Evolutionary conservation across 2,113 vertebrate species (phyloP).

Genomic region (Tretioscincus oriximinensis): DNA sequence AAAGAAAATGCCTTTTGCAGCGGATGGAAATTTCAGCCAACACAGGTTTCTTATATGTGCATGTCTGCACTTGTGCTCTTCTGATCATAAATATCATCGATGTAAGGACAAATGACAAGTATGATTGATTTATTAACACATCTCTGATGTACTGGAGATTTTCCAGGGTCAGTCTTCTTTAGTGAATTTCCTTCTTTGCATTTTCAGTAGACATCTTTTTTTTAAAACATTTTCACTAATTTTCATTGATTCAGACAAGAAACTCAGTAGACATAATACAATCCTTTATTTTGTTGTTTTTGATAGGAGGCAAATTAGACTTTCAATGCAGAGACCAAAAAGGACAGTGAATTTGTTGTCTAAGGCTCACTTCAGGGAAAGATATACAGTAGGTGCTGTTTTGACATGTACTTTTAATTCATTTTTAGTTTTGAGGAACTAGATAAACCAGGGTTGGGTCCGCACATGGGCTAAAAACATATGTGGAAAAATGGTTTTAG

Average conservation of each 20-base stretch:
- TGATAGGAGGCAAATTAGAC: neutral
- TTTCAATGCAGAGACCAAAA: neutral
- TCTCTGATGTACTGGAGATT: slow-evolving; percentile 27
- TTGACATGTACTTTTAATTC: no score
- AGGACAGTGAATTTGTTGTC: neutral
- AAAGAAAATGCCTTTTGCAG: slow-evolving; percentile 46
- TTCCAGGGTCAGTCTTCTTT: neutral
- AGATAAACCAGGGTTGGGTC: no score
- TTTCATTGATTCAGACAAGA: neutral
- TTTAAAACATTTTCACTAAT: neutral
- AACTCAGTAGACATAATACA: neutral
- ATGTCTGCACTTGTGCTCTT: neutral
- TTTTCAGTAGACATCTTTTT: neutral
- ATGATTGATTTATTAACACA: slow-evolving; percentile 24
- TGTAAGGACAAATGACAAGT: slow-evolving; percentile 47
- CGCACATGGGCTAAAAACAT: no score
- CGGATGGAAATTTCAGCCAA: slow-evolving; percentile 34
- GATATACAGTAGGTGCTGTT: neutral
- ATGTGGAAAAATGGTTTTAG: no score
- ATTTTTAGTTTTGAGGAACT: no score
- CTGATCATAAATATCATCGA: slow-evolving; percentile 22
- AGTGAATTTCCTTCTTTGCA: neutral
- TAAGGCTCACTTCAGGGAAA: neutral
- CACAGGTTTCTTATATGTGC: neutral
- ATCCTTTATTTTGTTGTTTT: neutral